phyloP scores from a whole-genome alignment of 2,888 invertebrate genomes.

The Auanema sp. region DNA sequence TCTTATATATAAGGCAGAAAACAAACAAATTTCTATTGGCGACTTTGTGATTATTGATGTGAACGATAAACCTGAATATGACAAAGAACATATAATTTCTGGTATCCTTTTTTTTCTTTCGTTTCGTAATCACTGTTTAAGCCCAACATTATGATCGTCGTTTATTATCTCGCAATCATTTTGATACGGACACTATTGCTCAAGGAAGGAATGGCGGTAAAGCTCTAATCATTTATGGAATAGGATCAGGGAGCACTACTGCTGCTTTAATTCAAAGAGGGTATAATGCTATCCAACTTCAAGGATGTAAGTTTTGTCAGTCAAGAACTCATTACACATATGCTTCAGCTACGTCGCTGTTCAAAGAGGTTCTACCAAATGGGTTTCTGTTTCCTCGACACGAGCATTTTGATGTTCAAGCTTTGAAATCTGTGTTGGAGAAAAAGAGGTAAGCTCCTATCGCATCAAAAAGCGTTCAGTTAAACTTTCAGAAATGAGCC shows the following conservation, averaged over 20 bases:
- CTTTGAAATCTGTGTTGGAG: slow-evolving; percentile 21
- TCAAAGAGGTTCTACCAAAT: slow-evolving; percentile 32
- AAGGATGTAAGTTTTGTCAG: slow-evolving; percentile 31
- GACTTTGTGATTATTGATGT: slow-evolving; percentile 32
- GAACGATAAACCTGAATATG: slow-evolving; percentile 30
- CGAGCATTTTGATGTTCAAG: slow-evolving; percentile 24
- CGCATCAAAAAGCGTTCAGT: background rate
- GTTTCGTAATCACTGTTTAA: slow-evolving; percentile 18
- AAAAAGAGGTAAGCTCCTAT: slow-evolving; percentile 13
- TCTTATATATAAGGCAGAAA: slow-evolving; percentile 16
- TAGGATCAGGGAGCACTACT: slow-evolving; percentile 25
- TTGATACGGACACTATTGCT: slow-evolving; percentile 26
- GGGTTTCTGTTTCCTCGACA: slow-evolving; percentile 26
- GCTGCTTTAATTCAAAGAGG: slow-evolving; percentile 37
- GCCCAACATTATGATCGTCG: slow-evolving; percentile 35
- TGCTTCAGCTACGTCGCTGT: slow-evolving; percentile 28
- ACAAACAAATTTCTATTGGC: slow-evolving; percentile 20
- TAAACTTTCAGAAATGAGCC: slow-evolving; percentile 22
- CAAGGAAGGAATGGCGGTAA: slow-evolving; percentile 19
- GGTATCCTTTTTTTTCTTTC: slow-evolving; percentile 7
- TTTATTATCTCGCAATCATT: slow-evolving; percentile 27
- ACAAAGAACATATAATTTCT: slow-evolving; percentile 21
- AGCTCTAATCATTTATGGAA: slow-evolving; percentile 20
- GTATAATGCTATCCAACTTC: slow-evolving; percentile 33
- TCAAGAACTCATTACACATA: background rate